Conservation (phyloP, 2,797 vertebrate species). For the Silurus aristotelis region DNA sequence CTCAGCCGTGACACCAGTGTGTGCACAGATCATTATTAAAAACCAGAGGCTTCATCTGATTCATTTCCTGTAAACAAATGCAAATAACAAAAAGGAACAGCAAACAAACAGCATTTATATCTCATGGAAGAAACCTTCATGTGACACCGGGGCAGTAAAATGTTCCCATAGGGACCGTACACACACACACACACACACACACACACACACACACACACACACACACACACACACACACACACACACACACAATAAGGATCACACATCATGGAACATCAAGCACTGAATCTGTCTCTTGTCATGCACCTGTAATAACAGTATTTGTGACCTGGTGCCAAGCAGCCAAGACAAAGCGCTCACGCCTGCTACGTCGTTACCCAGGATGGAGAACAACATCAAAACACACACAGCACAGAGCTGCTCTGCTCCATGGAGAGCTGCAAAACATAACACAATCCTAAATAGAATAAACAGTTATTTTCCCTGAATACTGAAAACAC, state of each 20-base stretch:
- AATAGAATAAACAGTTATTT: not conserved
- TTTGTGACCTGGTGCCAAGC: slow-evolving; percentile 17
- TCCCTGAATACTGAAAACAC: not conserved
- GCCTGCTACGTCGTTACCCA: slow-evolving; percentile 27
- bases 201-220: slow-evolving; percentile 30
- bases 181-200: slow-evolving; percentile 41
- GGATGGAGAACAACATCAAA: slow-evolving; percentile 41
- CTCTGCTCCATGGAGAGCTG: not conserved
- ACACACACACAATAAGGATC: not conserved
- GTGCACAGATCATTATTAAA: not conserved
- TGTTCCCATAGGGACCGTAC: slow-evolving; percentile 47
- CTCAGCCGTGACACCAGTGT: not conserved
- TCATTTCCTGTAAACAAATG: not conserved
- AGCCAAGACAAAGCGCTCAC: slow-evolving; percentile 28
- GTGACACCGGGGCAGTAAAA: slow-evolving; percentile 9
- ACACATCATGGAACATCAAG: slow-evolving; percentile 13
- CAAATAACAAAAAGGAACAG: slow-evolving; percentile 10
- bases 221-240: slow-evolving; percentile 30
- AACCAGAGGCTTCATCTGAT: not conserved
- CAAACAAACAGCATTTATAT: slow-evolving; percentile 16
- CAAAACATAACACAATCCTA: not conserved
- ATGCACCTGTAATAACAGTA: not conserved
- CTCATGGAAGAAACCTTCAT: not conserved
- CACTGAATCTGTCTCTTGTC: slow-evolving; percentile 2
- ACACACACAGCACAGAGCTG: slow-evolving; percentile 5